Evolutionary conservation across 2,113 vertebrate species (phyloP), one percentile per base, ranked within the genome.

Genomic region (Caloenas nicobarica): DNA sequence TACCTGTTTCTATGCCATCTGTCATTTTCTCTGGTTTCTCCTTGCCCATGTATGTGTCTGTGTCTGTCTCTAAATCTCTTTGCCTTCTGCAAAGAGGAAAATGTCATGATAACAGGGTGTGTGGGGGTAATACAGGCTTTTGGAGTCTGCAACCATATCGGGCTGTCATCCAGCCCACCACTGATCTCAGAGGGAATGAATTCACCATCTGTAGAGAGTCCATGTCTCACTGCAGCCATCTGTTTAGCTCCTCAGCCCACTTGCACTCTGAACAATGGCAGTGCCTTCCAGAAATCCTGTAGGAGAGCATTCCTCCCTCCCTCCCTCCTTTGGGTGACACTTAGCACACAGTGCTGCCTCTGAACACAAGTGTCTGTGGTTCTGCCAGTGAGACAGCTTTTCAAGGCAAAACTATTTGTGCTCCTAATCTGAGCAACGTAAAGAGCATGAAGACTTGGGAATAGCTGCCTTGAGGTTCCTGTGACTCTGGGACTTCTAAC

Each of bases 161-260:
- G 88, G 96, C 89, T 96, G 86, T 97, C 95, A 97, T 97, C 86
- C 93, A 97, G 92, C 93, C 90, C 81, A 95, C 85, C 82, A 92
- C 82, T 70, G 77, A 85, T 91, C 92, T 95, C 87, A 5, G 69
- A 97, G 92, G 93, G 94, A 98, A 92, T 96, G 91, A 97, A 95
- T 92, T 79, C 77, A 87, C 97, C 97, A 98, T 98, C 97, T 98
- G 97, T 44, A 97, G 86, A 97, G 83, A 96, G 88, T 96, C 96
- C 95, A 65, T 97, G 95, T 95, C 97, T 97, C 96, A 94, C 95
- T 92, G 94, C 91, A 88, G 48, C 98, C 97, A 98, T 98, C 97
- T 98, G 97, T 96, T 97, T 87, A 92, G 94, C 88, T 96, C 85
- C 84, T 96, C 90, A 97, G 88, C 94, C 97, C 97, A 97, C 97